Base-by-base conservation (phyloP, 2,888 invertebrate species). In the Slavum lentiscoides region DNA sequence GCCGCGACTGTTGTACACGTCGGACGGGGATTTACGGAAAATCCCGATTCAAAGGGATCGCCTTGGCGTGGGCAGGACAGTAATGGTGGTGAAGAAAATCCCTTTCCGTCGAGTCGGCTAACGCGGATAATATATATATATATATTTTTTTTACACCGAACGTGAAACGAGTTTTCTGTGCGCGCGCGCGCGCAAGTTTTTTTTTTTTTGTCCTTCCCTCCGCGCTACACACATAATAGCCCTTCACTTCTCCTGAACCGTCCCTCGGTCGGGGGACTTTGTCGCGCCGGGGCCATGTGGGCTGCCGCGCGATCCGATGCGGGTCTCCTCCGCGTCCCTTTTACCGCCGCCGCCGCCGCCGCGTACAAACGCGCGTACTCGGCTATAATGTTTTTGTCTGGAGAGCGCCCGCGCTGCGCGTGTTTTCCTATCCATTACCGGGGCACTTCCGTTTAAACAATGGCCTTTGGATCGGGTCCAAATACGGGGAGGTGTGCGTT, bases 341-440 rank as follows among this genome's bases (percentile, higher is more conserved):
- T 53, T 62, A 43, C 43, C 43, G 43, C 43, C 13, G 9, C n/a
- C 0, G 3, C 23, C 43, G 9, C n/a, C n/a, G 8, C 7, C 30
- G 49, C 11, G 17, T 11, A 43, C 43, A 43, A 7, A 43, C 43
- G 6, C 43, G 8, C 39, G 8, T 8, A 43, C 43, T 9, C 43
- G 11, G 68, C 59, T 76, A n/a, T n/a, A 68, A 68, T 53, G 61
- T 77, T 62, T n/a, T 69, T 68, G 61, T 77, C 69, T 70, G 9
- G 43, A 43, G 1, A 7, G 43, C 43, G 7, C 69, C 37, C 37
- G 13, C n/a, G 9, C 13, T 53, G 77, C 69, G 77, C 37, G 76
- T 77, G 77, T 77, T 77, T 77, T 77, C 77, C 77, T 77, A 77
- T 77, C 77, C 77, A 70, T 80, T 70, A 80, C 70, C 64, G 30